phyloP scores from a whole-genome alignment of 2,113 vertebrate species.

The Sialia sialis region DNA sequence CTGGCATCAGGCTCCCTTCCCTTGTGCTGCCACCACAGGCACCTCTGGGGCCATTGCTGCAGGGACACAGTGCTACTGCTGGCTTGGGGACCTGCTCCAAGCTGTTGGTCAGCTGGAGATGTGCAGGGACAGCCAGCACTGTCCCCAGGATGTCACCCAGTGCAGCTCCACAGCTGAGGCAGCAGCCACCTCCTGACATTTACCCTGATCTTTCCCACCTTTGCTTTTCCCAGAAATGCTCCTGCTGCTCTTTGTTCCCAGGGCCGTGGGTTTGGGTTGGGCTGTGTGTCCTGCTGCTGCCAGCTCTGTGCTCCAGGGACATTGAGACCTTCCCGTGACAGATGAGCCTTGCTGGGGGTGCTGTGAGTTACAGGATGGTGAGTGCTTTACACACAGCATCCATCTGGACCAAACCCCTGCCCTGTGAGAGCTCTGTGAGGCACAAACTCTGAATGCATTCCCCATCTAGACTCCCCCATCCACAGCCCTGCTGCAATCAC shows the following conservation, averaged over 20 bases:
- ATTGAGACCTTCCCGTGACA: not conserved
- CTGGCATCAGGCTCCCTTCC: not conserved
- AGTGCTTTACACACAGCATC: not conserved
- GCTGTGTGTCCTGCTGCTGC: not conserved
- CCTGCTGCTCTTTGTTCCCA: not conserved
- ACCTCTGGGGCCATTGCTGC: not conserved
- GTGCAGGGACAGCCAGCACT: not conserved
- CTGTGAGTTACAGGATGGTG: not conserved
- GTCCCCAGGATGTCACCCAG: not conserved
- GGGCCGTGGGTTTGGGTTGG: not conserved
- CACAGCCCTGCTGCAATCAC: not conserved
- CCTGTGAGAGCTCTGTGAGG: not conserved
- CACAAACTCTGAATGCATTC: not conserved
- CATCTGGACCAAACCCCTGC: not conserved
- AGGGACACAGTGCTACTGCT: not conserved
- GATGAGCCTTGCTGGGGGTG: not conserved
- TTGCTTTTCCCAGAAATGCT: not conserved
- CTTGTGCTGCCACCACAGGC: not conserved
- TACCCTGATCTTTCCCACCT: not conserved
- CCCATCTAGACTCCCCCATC: not conserved
- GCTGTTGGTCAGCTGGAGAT: not conserved
- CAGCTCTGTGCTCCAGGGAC: not conserved
- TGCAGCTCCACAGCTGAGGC: not conserved
- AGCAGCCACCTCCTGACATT: not conserved
- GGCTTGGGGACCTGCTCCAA: rapidly evolving